Percentiles rank a stretch among this genome's conserved stretches.
Evolutionary conservation across 2,888 invertebrate genomes (phyloP).

Genomic region (Chrysotoxum bicinctum): DNA sequence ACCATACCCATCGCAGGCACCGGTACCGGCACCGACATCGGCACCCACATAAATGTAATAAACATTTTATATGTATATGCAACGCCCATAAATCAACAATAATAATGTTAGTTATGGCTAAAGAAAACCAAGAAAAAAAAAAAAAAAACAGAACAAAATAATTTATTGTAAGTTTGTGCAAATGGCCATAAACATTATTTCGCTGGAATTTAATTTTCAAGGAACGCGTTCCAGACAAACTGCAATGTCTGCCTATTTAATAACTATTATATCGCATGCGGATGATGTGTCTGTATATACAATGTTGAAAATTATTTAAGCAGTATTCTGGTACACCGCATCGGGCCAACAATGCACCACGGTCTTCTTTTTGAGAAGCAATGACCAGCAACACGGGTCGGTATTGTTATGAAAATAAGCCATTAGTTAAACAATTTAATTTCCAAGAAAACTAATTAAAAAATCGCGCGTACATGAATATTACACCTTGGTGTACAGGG

Average conservation of each 20-base stretch:
- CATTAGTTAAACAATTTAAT: constrained; percentile 77
- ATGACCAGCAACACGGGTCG: background rate
- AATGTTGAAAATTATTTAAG: constrained; percentile 29
- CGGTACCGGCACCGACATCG: background rate
- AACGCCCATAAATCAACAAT: constrained; percentile 61
- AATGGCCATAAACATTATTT: constrained; percentile 63
- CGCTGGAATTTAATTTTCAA: constrained; percentile 56
- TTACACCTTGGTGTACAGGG: constrained; percentile 21
- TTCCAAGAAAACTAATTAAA: constrained; percentile 80
- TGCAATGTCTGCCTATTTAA: constrained; percentile 42
- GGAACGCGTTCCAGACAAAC: constrained; percentile 53
- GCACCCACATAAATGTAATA: constrained; percentile 12
- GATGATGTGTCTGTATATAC: background rate
- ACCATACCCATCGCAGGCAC: background rate
- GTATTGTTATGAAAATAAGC: constrained; percentile 45
- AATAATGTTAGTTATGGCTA: constrained; percentile 28
- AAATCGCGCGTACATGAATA: constrained; percentile 66
- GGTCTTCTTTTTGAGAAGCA: background rate
- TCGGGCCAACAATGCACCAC: constrained; percentile 33
- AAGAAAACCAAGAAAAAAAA: background rate
- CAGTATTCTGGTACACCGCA: constrained; percentile 35
- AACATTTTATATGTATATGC: background rate
- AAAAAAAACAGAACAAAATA: constrained; percentile 23
- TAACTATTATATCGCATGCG: constrained; percentile 27
- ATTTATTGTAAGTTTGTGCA: constrained; percentile 64